phyloP scores from a whole-genome alignment of 1,140 invertebrate genomes.

The Heliothis virescens region DNA sequence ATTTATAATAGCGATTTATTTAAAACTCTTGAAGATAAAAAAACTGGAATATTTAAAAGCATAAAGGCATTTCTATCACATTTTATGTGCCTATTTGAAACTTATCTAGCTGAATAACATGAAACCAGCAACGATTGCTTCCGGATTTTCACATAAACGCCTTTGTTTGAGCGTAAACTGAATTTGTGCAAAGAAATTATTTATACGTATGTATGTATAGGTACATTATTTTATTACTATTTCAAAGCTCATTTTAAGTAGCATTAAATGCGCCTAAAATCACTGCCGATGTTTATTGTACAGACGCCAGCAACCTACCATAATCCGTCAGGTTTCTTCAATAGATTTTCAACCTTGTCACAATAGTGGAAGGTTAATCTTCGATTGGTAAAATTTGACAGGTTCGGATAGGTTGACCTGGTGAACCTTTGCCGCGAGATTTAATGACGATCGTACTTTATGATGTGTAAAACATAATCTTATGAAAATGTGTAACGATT shows the following conservation, averaged over 20 bases:
- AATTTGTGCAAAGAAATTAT: constrained; percentile 30
- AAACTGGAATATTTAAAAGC: no score
- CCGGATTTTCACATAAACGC: not conserved
- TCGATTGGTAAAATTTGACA: no score
- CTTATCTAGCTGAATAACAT: not conserved
- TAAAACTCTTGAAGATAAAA: no score
- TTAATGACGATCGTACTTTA: constrained; percentile 38
- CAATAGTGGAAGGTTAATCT: no score
- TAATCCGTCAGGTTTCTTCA: no score
- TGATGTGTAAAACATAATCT: constrained; percentile 45
- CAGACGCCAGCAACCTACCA: no score
- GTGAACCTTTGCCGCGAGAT: constrained; percentile 12
- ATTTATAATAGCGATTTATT: no score
- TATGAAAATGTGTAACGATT: constrained; percentile 46
- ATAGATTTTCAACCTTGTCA: no score
- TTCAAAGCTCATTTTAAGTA: constrained; percentile 44
- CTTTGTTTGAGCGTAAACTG: constrained; percentile 2
- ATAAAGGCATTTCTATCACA: no score
- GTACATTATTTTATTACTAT: constrained; percentile 11
- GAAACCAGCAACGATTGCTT: not conserved
- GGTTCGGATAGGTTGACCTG: no score
- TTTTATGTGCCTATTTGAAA: no score
- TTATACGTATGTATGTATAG: not conserved
- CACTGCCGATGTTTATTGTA: constrained; percentile 28
- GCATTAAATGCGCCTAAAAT: constrained; percentile 37